Conservation (phyloP, 2,797 vertebrate genomes). For the Notamacropus eugenii region DNA sequence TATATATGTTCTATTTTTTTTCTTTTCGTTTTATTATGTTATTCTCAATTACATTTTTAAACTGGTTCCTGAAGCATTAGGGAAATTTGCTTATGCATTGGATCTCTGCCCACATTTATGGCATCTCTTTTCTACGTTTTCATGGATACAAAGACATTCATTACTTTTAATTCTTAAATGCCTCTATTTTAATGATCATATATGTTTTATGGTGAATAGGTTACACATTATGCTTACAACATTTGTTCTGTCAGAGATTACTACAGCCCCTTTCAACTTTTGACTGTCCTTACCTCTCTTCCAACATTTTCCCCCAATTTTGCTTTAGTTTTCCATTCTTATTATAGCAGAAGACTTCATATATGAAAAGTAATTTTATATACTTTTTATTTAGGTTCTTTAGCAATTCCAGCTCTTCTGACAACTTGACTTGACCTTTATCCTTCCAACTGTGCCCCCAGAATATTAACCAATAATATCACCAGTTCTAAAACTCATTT, state of each 20-base stretch:
- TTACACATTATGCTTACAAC: neutral
- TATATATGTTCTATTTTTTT: neutral
- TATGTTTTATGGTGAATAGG: neutral
- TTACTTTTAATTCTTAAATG: neutral
- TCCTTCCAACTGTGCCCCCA: neutral
- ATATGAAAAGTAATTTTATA: too few relatives aligned
- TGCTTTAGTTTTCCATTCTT: too few relatives aligned
- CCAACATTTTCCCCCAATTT: neutral
- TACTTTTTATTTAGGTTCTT: too few relatives aligned
- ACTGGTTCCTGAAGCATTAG: neutral
- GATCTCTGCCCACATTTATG: neutral
- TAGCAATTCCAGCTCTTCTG: too few relatives aligned
- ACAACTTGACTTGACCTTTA: neutral
- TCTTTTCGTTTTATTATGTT: neutral
- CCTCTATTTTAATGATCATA: neutral
- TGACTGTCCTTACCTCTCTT: neutral
- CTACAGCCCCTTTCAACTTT: neutral
- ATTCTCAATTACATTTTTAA: neutral
- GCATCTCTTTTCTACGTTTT: neutral
- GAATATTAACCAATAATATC: neutral
- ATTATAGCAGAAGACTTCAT: neutral
- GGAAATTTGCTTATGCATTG: neutral
- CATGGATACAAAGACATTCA: neutral
- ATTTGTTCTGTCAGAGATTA: neutral
- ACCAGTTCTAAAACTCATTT: slow-evolving; percentile 1